phyloP scores from a whole-genome alignment of 2,888 invertebrate species.

The Caenorhabditis macrosperma region DNA sequence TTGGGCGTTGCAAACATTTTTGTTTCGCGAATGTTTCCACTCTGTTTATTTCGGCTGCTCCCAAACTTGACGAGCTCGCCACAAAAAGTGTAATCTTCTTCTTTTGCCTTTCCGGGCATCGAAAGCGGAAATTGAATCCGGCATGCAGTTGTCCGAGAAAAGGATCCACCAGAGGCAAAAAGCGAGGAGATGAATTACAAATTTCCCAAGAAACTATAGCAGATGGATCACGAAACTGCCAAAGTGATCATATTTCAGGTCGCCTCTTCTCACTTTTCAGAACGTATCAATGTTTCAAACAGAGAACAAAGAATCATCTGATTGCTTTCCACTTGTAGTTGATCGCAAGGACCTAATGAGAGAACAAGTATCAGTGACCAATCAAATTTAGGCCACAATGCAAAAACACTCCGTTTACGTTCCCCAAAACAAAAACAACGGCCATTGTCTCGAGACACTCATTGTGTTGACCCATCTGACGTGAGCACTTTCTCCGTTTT shows the following conservation, averaged over 20 bases:
- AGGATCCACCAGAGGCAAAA: not conserved
- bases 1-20: slow-evolving; percentile 22
- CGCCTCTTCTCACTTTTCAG: slow-evolving; percentile 48
- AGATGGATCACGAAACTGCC: slow-evolving; percentile 24
- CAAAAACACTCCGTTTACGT: not conserved
- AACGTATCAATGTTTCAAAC: slow-evolving; percentile 40
- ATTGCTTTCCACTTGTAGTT: not conserved
- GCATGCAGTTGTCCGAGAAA: slow-evolving; percentile 12
- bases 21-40: slow-evolving; percentile 35
- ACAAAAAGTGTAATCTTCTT: slow-evolving; percentile 52
- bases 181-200: slow-evolving; percentile 49
- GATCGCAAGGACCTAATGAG: not conserved
- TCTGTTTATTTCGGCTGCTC: slow-evolving; percentile 42
- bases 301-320: slow-evolving; percentile 20
- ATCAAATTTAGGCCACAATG: not conserved
- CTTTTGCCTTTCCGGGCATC: not conserved
- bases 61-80: slow-evolving; percentile 29
- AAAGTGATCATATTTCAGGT: slow-evolving; percentile 26
- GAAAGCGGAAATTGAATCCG: slow-evolving; percentile 51
- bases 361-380: not conserved
- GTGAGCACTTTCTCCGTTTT: slow-evolving; percentile 40
- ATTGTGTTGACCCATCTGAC: slow-evolving; percentile 44
- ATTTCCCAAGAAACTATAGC: slow-evolving; percentile 46
- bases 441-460: not conserved
- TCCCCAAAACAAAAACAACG: slow-evolving; percentile 22